phyloP scores from a whole-genome alignment of 2,888 invertebrate genomes.

The Rapana venosa region DNA sequence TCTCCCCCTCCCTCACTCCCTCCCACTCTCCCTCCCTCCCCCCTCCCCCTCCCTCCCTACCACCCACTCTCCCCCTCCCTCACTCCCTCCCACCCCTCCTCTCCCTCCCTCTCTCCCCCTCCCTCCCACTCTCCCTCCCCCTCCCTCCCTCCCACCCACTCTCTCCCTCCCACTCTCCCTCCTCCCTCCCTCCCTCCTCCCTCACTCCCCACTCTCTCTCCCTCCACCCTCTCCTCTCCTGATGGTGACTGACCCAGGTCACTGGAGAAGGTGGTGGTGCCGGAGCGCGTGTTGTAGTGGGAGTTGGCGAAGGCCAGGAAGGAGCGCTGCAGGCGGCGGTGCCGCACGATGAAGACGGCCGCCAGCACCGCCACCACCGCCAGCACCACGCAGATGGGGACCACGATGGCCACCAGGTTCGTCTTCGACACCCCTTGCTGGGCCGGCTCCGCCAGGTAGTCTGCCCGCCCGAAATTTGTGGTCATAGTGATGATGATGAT shows the following conservation, averaged over 20 bases:
- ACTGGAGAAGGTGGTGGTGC: slow-evolving; percentile 89
- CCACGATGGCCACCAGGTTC: slow-evolving; percentile 80
- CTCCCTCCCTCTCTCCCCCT: no score
- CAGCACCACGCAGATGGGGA: slow-evolving; percentile 82
- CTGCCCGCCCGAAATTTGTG: neutral
- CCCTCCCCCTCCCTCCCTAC: neutral
- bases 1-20: no score
- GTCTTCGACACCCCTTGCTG: slow-evolving; percentile 38
- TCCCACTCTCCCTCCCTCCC: no score
- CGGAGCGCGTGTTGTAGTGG: slow-evolving; percentile 91
- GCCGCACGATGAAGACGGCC: slow-evolving; percentile 84
- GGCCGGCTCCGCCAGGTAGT: neutral
- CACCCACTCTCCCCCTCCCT: no score
- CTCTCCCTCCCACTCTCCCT: no score
- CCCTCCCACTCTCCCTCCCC: no score
- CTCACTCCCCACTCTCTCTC: neutral
- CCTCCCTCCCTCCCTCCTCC: neutral
- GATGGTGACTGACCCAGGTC: slow-evolving; percentile 78
- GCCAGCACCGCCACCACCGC: slow-evolving; percentile 82
- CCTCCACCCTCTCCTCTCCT: neutral
- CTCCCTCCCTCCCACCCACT: no score
- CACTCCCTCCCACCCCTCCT: no score
- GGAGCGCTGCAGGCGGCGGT: slow-evolving; percentile 86
- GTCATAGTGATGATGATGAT: slow-evolving; percentile 9
- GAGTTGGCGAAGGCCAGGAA: slow-evolving; percentile 90